Conservation (phyloP, 1,140 invertebrate genomes). For the Sinonovacula constricta region DNA sequence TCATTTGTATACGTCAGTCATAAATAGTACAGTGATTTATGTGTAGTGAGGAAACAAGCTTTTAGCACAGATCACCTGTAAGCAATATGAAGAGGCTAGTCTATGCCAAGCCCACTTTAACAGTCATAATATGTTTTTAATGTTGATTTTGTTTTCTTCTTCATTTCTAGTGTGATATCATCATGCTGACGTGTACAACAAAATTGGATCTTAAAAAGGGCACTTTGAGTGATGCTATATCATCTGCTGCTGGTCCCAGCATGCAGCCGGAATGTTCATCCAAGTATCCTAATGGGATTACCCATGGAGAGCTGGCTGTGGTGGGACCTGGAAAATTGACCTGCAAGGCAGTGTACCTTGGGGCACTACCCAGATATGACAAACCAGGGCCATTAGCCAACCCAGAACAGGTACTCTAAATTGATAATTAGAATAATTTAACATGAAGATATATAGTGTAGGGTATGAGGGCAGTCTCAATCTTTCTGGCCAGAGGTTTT, state of each 20-base stretch:
- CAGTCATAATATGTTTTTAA: no score
- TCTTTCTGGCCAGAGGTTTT: no score
- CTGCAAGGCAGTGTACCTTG: conserved; percentile 58
- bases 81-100: no score
- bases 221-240: conserved; percentile 51
- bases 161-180: conserved; percentile 57
- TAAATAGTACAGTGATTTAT: no score
- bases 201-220: conserved; percentile 55
- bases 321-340: conserved; percentile 53
- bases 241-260: conserved; percentile 44
- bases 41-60: no score
- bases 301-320: conserved; percentile 51
- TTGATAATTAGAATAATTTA: no score
- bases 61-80: no score
- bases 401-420: conserved; percentile 26
- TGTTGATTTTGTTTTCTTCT: neutral
- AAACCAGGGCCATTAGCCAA: conserved; percentile 12
- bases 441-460: no score
- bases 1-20: no score
- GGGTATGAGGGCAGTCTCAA: no score
- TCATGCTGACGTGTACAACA: conserved; percentile 56
- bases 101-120: no score
- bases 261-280: conserved; percentile 47
- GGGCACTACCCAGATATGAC: conserved; percentile 44
- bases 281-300: conserved; percentile 57